Evolutionary conservation across 2,113 vertebrate species (phyloP).

Genomic region (Chloropsis hardwickii): DNA sequence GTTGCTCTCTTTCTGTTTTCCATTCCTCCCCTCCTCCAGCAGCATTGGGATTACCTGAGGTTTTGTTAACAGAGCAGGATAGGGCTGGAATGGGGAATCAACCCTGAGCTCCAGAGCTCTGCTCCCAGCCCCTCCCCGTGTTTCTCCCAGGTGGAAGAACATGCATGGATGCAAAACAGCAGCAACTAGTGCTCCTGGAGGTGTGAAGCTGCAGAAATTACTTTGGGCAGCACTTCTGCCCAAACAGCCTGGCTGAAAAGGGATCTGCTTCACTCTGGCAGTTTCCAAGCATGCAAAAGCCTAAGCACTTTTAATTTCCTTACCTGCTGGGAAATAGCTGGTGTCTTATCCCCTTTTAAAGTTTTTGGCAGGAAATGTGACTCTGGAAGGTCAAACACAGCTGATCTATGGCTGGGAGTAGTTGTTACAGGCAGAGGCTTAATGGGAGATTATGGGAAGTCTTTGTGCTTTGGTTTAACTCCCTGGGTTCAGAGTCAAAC

Average conservation of each 20-base stretch:
- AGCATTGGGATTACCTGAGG: neutral
- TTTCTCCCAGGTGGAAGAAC: neutral
- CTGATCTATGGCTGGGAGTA: neutral
- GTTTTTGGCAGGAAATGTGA: constrained; percentile 22
- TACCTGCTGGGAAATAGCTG: constrained; percentile 21
- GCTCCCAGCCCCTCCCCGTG: neutral
- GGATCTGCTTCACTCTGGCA: neutral
- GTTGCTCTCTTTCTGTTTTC: neutral
- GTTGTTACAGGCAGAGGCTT: neutral
- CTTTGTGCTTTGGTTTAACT: neutral
- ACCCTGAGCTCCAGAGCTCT: neutral
- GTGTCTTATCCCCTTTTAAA: neutral
- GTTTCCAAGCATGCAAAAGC: neutral
- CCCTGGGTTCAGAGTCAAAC: neutral
- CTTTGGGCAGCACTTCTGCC: neutral
- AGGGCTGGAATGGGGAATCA: neutral
- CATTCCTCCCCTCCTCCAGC: neutral
- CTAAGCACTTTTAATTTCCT: neutral
- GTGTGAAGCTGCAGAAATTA: neutral
- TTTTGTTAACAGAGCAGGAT: neutral
- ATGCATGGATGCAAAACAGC: neutral
- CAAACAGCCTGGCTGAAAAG: neutral
- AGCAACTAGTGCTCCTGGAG: neutral
- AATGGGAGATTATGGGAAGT: neutral
- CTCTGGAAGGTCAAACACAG: constrained; percentile 11